These are phyloP conservation scores for Drosophila kepulauana DNA, from an alignment of 1,140 invertebrate species.

Conservation along the genomic window DNA sequence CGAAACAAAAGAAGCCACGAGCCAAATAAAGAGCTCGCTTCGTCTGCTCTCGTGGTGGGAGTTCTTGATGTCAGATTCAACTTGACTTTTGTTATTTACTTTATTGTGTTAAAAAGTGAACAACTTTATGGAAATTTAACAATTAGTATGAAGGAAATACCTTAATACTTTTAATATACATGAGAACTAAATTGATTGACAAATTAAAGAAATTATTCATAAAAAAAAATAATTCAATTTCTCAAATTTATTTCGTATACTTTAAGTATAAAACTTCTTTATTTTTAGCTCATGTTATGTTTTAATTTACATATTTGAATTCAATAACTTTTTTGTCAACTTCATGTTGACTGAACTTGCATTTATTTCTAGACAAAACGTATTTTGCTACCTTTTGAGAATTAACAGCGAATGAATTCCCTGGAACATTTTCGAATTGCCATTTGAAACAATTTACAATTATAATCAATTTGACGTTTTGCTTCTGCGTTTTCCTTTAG, in stretches of 20 bases:
- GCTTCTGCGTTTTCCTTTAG: slow-evolving; percentile 37
- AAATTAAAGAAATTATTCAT: no score
- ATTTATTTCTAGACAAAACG: no score
- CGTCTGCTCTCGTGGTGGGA: neutral
- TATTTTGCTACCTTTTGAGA: slow-evolving; percentile 8
- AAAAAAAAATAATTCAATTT: no score
- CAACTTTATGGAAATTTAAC: neutral
- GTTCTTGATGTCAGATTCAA: neutral
- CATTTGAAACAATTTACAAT: slow-evolving; percentile 72
- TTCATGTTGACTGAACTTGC: no score
- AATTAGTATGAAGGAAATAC: neutral
- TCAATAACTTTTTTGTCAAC: neutral
- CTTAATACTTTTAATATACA: neutral
- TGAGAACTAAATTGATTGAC: no score
- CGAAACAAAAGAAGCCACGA: slow-evolving; percentile 3
- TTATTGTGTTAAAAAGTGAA: neutral
- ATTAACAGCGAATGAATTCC: slow-evolving; percentile 31
- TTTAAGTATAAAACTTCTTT: no score
- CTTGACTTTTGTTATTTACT: neutral
- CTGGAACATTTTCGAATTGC: slow-evolving; percentile 39
- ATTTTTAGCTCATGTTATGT: no score
- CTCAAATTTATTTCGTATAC: no score
- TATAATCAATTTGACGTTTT: slow-evolving; percentile 77
- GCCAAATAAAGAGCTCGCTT: slow-evolving; percentile 18
- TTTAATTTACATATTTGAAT: neutral